Evolutionary conservation across 2,888 invertebrate species (phyloP), one percentile per base, ranked within the genome.

Genomic region (Thecocarcelia acutangulata): DNA sequence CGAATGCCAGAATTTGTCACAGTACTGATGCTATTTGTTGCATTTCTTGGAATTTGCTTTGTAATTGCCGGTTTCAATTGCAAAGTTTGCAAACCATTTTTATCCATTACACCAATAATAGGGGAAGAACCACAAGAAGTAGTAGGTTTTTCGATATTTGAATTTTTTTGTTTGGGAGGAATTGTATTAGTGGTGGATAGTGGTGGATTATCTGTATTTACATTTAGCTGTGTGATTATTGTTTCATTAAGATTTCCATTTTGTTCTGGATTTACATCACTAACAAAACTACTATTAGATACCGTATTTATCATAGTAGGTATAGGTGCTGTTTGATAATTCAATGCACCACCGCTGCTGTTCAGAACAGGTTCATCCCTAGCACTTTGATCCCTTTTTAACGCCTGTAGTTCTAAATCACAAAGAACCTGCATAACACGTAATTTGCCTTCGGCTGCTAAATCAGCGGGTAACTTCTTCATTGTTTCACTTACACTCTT

Each of bases 361-460:
- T 24, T 77, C 4, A 52, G 46, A 4, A 13, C 4, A 5, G 44
- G 50, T 44, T 61, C 76, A 63, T n/a, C 68, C 11, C 9, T 15
- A 21, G n/a, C 19, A 44, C 17, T 76, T 46, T 75, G 68, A 42
- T 81, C 73, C 6, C 87, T 85, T 19, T 84, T 85, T 69, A 88
- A 73, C 6, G 85, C 85, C 3, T 87, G 86, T 13, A 89, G 40
- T 70, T 89, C 89, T n/a, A 89, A 64, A 28, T 87, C 86, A 48
- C 86, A 87, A 0, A 89, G 87, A 1, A 87, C 81, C 80, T 88
- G 87, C 89, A 89, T 89, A 1, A 89, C 86, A 21, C 87, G 87
- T 2, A 87, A 76, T 69, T 88, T 87, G 1, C 87, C 88, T 61
- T 89, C 89, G 15, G 89, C 87, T 1, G 86, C 88, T 28, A 89